Base-by-base conservation (phyloP, 2,797 vertebrate species). In the Botia kubotai region DNA sequence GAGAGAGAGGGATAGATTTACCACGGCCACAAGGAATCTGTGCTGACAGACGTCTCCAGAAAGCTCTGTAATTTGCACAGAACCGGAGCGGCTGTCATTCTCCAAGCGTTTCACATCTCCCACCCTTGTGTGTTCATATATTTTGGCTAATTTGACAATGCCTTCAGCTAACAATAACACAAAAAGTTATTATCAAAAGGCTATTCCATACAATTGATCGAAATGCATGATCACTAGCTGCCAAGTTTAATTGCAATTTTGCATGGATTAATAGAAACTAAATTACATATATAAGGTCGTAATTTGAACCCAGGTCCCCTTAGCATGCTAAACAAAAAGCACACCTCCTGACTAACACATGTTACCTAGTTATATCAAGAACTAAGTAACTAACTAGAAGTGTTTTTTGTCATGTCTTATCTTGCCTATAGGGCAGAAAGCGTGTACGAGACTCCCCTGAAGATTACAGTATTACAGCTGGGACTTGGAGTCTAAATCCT, bases 101-200 rank as follows among this genome's bases (percentile, higher is more conserved):
- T 39, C 23, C 39, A 10, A 19, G n/a, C 11, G 17, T 16, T 39
- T 39, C n/a, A 19, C 33, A 66, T 66, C 63, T 66, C n/a, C 33
- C 33, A 19, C 29, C 63, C 33, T 39, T 66, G 26, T 63, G 60
- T 63, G 60, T 66, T n/a, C 17, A n/a, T 66, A 66, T 43, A 39
- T 19, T 43, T 66, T 66, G 60, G 60, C 26, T 63, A 33, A 63
- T 63, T 63, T 63, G 60, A 63, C 60, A 33, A 63, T 33, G 60
- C 60, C 60, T 63, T 63, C 29, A 63, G 60, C 60, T 63, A 63
- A 14, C 60, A 63, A 63, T 63, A 63, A 63, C 13, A 29, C 26
- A 16, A 46, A 11, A 26, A 63, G 60, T 63, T 63, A 63, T 16
- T 17, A 16, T 29, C 5, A 26, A 62, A 62, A 29, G 58, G 23